phyloP scores from a whole-genome alignment of 2,797 vertebrate species.

The Aplochiton taeniatus region DNA sequence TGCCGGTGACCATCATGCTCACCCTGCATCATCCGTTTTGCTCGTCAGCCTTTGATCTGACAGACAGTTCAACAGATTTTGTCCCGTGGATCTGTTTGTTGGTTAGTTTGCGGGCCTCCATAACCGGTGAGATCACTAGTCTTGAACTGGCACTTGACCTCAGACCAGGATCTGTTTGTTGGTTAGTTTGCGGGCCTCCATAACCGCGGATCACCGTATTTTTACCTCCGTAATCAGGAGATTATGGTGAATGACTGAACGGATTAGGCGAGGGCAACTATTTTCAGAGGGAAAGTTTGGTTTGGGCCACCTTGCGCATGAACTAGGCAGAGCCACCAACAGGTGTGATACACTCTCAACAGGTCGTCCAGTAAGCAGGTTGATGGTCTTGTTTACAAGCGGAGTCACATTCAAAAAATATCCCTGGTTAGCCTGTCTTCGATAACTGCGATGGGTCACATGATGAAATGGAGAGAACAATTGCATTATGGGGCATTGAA shows the following conservation, averaged over 20 bases:
- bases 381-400: background rate
- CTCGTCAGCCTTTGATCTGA: too few relatives aligned
- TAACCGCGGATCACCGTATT: constrained; percentile 12
- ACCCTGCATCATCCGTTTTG: too few relatives aligned
- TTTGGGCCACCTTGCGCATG: background rate
- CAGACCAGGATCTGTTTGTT: too few relatives aligned
- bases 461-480: constrained; percentile 3
- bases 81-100: constrained; percentile 11
- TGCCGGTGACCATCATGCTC: too few relatives aligned
- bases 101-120: constrained; percentile 11
- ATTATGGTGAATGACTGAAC: constrained; percentile 19
- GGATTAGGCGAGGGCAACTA: constrained; percentile 45
- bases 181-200: too few relatives aligned
- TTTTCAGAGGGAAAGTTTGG: constrained; percentile 22
- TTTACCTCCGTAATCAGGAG: constrained; percentile 31
- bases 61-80: background rate
- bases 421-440: background rate
- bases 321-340: background rate
- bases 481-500: too few relatives aligned
- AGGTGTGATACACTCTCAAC: constrained; percentile 9
- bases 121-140: constrained; percentile 14
- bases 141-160: background rate
- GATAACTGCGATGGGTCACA: background rate
- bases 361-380: constrained; percentile 35
- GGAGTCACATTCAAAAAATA: too few relatives aligned